Evolutionary conservation across 2,113 vertebrate genomes (phyloP), one percentile per base, ranked within the genome.

Genomic region (Hippocampus zosterae): DNA sequence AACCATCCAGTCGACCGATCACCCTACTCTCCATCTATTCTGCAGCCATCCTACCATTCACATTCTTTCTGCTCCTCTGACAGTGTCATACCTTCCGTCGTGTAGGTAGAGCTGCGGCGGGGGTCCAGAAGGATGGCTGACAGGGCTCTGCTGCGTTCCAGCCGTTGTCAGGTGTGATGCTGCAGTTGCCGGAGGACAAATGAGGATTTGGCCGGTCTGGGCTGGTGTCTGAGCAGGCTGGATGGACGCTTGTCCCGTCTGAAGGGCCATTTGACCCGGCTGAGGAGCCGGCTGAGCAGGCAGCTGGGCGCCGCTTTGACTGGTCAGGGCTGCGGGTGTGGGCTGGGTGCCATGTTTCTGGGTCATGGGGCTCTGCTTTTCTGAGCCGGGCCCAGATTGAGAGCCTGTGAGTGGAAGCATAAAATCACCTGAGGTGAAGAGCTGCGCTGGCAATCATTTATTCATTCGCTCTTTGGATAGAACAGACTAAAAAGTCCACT

Each of bases 281-380:
- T 84, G 77, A 74, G 61, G 2, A 5, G 59, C 62, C 23, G 65
- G 60, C 68, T 89, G 83, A 81, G 87, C 15, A 19, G 89, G 73
- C 76, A 87, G 75, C 75, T 88, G 78, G 56, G 67, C 87, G 89
- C 75, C 92, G 0, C 73, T 93, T 73, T 0, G 95, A 80, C 93
- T 94, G 70, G 92, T 92, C 83, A 91, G 92, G 71, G 86, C 83
- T 74, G 83, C 86, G 71, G 90, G 84, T 71, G 81, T 92, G 69
- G 89, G 90, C 61, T 97, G 96, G 74, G 95, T 93, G 74, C 94
- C 95, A 85, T 96, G 95, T 90, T 96, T 96, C 88, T 97, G 96
- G 62, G 94, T 95, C 95, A 97, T 83, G 70, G 97, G 97, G 86
- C 96, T 98, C 91, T 98, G 96, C 89, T 98, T 99, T 90, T 98